Percentiles rank a stretch among this genome's conserved stretches.
Evolutionary conservation across 2,888 invertebrate genomes (phyloP).

Genomic region (Rhyacophila evoluta): DNA sequence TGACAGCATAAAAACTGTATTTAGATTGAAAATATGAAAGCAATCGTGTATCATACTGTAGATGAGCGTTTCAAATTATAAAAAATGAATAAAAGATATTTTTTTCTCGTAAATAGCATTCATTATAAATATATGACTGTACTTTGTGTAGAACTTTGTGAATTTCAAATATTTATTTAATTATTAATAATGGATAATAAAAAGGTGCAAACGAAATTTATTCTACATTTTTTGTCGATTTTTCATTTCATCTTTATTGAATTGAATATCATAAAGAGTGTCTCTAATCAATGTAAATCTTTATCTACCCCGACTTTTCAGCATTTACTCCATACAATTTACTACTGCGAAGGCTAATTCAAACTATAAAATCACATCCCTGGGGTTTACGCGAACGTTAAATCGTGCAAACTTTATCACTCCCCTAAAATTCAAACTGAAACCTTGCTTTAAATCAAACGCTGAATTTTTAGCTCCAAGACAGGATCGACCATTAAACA

Average conservation of each 20-base stretch:
- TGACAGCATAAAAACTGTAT: no score
- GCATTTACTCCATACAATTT: constrained; percentile 5
- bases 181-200: no score
- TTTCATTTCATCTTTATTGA: neutral
- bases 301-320: neutral
- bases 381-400: constrained; percentile 35
- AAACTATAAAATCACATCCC: constrained; percentile 44
- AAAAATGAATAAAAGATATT: no score
- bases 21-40: no score
- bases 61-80: no score
- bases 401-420: constrained; percentile 43
- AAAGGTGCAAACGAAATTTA: no score
- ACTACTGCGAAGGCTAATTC: constrained; percentile 36
- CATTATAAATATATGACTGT: no score
- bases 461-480: neutral
- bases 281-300: constrained; percentile 15
- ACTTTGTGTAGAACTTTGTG: no score
- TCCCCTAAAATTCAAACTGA: constrained; percentile 18
- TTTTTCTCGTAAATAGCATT: no score
- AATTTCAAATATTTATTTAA: no score
- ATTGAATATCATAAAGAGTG: neutral
- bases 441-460: constrained; percentile 22
- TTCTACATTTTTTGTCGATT: no score
- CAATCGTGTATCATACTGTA: no score
- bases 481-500: neutral